Base-by-base conservation (phyloP, 2,113 vertebrate genomes). In the Marmota monax region DNA sequence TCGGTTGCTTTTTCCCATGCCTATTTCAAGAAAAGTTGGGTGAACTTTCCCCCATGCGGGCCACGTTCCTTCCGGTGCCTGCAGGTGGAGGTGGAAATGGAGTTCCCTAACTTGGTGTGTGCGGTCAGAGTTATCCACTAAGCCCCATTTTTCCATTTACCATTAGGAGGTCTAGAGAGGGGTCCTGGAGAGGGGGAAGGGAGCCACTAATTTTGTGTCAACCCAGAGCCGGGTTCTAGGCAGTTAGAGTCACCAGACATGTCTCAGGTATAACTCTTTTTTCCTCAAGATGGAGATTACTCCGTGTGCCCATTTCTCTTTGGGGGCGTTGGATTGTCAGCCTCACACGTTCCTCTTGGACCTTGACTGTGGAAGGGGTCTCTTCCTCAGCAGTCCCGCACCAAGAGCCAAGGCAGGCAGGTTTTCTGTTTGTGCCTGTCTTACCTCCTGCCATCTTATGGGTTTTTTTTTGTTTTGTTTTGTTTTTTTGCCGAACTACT, bases 31-130 rank as follows among this genome's bases (percentile, higher is more conserved):
- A 27, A 51, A 72, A 58, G 11, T 92, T 4, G 5, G 74, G 74
- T 79, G 25, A 76, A 86, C 63, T 61, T 56, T n/a, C 17, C 17
- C 74, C 10, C 12, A 29, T 29, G 2, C 22, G 37, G 4, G 14
- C 8, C 5, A 39, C 32, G 48, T 86, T 13, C 20, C 12, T 0
- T 1, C 7, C 7, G 2, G 0, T 32, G 25, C 63, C 9, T 0
- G 0, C 77, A 69, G 37, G 37, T 20, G 20, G 48, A 29, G 67
- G 20, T 42, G 25, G 56, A 65, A 25, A 56, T 37, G 27, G 27
- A 63, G 48, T 29, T 51, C 69, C 13, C 84, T 84, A 32, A 56
- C 32, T 85, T 4, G 39, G 7, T 25, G 27, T 39, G 37, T 42
- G 51, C 10, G 39, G 25, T 8, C 16, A 77, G 48, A 10, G 17